Percentiles rank a stretch among this genome's conserved stretches.
These are phyloP conservation scores for Hirtodrosophila duncani DNA, from an alignment of 2,888 invertebrate species.

Conservation along the genomic window DNA sequence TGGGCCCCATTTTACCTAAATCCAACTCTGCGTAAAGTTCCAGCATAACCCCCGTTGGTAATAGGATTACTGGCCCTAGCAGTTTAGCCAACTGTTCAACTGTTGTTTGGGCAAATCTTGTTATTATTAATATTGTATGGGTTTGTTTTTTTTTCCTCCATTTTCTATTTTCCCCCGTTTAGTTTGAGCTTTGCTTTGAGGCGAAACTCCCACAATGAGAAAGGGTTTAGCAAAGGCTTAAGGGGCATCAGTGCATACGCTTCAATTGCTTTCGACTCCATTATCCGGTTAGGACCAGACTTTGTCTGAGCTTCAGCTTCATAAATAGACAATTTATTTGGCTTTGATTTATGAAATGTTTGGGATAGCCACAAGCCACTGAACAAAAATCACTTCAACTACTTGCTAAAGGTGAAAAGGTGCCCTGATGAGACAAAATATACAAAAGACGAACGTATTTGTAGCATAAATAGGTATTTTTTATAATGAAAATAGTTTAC, in stretches of 20 bases:
- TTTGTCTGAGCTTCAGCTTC: slow-evolving; percentile 4
- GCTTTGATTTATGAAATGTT: neutral
- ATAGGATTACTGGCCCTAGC: slow-evolving; percentile 59
- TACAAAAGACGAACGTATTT: too few relatives aligned
- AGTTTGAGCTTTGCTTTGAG: slow-evolving; percentile 4
- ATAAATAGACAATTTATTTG: too few relatives aligned
- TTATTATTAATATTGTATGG: slow-evolving; percentile 69
- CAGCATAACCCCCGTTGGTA: too few relatives aligned
- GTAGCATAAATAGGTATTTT: too few relatives aligned
- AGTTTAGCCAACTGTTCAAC: slow-evolving; percentile 49
- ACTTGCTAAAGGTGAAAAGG: too few relatives aligned
- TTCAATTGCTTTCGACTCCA: slow-evolving; percentile 58
- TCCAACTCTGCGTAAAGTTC: too few relatives aligned
- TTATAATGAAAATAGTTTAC: too few relatives aligned
- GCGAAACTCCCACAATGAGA: slow-evolving; percentile 9
- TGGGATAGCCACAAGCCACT: too few relatives aligned
- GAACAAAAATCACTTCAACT: too few relatives aligned
- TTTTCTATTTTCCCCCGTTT: slow-evolving; percentile 2
- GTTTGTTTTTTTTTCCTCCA: slow-evolving; percentile 26
- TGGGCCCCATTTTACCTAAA: too few relatives aligned
- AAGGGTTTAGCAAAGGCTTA: slow-evolving; percentile 46
- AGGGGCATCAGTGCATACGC: slow-evolving; percentile 63
- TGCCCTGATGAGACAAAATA: too few relatives aligned
- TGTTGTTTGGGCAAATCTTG: slow-evolving; percentile 51
- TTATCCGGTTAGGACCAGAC: slow-evolving; percentile 39